A percentile compares a stretch with the other conserved stretches of the same genome.
Evolutionary conservation across 2,797 vertebrate genomes (phyloP).

Genomic region (Orientallactaga sibirica): DNA sequence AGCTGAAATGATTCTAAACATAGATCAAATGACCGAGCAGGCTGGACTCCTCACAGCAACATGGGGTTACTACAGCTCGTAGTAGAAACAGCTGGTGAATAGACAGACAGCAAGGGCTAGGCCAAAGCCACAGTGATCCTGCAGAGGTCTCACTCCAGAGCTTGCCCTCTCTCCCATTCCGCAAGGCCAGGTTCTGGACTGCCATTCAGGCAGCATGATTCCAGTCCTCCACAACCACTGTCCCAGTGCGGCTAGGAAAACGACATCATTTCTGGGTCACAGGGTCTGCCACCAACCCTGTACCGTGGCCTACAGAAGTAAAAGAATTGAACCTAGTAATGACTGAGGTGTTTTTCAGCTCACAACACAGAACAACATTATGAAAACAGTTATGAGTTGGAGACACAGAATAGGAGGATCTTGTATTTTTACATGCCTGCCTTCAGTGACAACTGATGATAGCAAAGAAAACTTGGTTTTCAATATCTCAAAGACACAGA

Average conservation of each 20-base stretch:
- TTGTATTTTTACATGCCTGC: neutral
- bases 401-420: neutral
- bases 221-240: neutral
- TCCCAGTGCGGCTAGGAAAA: neutral
- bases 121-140: conserved; percentile 10
- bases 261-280: neutral
- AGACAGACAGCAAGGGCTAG: neutral
- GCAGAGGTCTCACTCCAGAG: conserved; percentile 2
- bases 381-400: neutral
- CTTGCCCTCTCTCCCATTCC: neutral
- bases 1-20: conserved; percentile 28
- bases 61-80: neutral
- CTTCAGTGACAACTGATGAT: neutral
- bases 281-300: neutral
- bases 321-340: neutral
- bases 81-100: conserved; percentile 7
- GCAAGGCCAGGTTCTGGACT: neutral
- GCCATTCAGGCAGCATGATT: neutral
- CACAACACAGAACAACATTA: neutral
- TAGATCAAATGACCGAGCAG: conserved; percentile 7
- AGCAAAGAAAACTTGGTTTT: conserved; percentile 49
- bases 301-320: neutral
- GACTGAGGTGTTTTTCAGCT: neutral
- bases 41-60: neutral
- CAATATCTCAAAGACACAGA: conserved; percentile 32